Base-by-base conservation (phyloP, 2,888 invertebrate species). In the Frankliniella intonsa region DNA sequence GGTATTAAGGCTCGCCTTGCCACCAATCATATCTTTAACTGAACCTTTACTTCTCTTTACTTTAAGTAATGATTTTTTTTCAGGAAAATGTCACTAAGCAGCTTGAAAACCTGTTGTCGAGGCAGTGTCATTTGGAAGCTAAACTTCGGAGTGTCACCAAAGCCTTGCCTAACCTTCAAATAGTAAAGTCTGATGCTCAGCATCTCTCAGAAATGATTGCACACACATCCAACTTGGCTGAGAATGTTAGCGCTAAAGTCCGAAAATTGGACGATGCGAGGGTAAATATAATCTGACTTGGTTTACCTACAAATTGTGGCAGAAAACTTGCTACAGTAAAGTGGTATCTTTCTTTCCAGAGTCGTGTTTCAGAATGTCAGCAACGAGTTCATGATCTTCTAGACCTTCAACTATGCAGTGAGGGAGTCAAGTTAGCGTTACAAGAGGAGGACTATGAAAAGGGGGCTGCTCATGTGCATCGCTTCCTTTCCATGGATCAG, bases 401-500 rank as follows among this genome's bases (percentile, higher is more conserved):
- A 83, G 98, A 99, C 87, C 90, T 99, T 81, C 97, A 98, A 88
- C 90, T 97, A 83, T 99, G 99, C 87, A 97, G 97, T 81, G 96
- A 98, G 87, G 99, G 98, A n/a, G 99, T 99, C 0, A 95, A 97
- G 84, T 93, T 95, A 81, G 98, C 99, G 0, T 93, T 99, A 82
- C 92, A 93, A 84, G 95, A 96, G 85, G 97, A 98, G 88, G 97
- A 99, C 88, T 99, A 95, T 89, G 99, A 99, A 88, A 94, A 95
- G 89, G 97, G 98, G 82, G 98, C 99, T 17, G 96, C 93, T 0
- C 98, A 98, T 87, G 95, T 99, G 80, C 96, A 98, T 85, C 91
- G 99, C 80, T 98, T 97, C 88, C 90, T 98, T 79, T 93, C 94
- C 82, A 96, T 98, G 93, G 98, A 98, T 89, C 96, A 97, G 86